Evolutionary conservation across 2,797 vertebrate genomes (phyloP).

Genomic region (Sebastes hubbsi): DNA sequence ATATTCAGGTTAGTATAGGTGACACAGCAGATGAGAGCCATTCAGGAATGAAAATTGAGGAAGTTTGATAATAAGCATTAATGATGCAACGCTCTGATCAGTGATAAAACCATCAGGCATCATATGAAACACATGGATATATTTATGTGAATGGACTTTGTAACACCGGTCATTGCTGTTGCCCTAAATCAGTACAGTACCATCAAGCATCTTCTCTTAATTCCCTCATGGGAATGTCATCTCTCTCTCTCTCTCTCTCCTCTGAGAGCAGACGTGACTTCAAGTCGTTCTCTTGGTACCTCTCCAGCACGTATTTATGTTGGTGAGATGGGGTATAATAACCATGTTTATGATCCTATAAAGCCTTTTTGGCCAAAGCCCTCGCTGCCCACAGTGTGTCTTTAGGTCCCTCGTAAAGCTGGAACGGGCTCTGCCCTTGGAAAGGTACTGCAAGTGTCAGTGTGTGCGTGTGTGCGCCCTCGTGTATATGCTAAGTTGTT

Average conservation of each 20-base stretch:
- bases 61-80: not conserved
- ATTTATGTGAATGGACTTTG: slow-evolving; percentile 1
- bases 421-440: slow-evolving; percentile 73
- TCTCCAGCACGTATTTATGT: slow-evolving; percentile 72
- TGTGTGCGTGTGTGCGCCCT: slow-evolving; percentile 14
- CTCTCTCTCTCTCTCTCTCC: not conserved
- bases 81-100: not conserved
- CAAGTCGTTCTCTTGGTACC: slow-evolving; percentile 53
- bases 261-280: slow-evolving; percentile 47
- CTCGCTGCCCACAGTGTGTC: slow-evolving; percentile 53
- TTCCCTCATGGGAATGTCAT: slow-evolving; percentile 14
- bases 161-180: slow-evolving; percentile 11
- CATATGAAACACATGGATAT: slow-evolving; percentile 1
- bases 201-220: slow-evolving; percentile 21
- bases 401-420: slow-evolving; percentile 72
- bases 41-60: not conserved
- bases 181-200: slow-evolving; percentile 16
- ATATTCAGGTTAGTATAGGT: not conserved
- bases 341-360: slow-evolving; percentile 80
- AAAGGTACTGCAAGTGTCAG: slow-evolving; percentile 40
- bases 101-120: not conserved
- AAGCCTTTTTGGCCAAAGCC: slow-evolving; percentile 75
- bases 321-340: slow-evolving; percentile 73
- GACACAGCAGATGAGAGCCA: slow-evolving; percentile 1
- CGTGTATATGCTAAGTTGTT: slow-evolving; percentile 42